Evolutionary conservation across 2,113 vertebrate genomes (phyloP).

Genomic region (Turdus rufiventris): DNA sequence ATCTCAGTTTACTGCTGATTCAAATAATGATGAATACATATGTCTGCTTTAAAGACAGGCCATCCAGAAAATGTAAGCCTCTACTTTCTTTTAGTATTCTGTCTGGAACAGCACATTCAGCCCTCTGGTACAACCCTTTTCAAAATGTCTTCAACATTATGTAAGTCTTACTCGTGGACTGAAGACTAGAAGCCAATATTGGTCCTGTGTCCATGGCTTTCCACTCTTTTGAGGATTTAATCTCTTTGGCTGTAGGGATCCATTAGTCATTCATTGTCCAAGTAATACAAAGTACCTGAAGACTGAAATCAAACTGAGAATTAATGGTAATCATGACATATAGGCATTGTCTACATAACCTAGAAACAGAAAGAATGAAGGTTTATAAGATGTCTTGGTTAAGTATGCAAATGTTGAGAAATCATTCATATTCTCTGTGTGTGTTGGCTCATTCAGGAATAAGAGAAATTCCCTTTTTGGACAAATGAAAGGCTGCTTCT

Average conservation of each 20-base stretch:
- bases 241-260: neutral
- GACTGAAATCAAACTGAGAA: neutral
- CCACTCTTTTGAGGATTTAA: neutral
- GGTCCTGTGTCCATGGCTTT: neutral
- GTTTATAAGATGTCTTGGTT: neutral
- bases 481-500: neutral
- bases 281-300: neutral
- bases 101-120: neutral
- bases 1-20: neutral
- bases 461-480: neutral
- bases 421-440: neutral
- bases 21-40: neutral
- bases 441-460: neutral
- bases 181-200: neutral
- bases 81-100: neutral
- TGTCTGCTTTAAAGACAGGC: neutral
- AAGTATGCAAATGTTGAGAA: neutral
- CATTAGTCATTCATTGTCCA: neutral
- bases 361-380: neutral
- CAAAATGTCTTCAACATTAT: fast-evolving
- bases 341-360: neutral
- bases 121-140: neutral
- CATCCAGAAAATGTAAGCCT: neutral
- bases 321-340: neutral
- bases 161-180: neutral